Evolutionary conservation across 1,140 invertebrate genomes (phyloP).

Genomic region (Lepeophtheirus salmonis): DNA sequence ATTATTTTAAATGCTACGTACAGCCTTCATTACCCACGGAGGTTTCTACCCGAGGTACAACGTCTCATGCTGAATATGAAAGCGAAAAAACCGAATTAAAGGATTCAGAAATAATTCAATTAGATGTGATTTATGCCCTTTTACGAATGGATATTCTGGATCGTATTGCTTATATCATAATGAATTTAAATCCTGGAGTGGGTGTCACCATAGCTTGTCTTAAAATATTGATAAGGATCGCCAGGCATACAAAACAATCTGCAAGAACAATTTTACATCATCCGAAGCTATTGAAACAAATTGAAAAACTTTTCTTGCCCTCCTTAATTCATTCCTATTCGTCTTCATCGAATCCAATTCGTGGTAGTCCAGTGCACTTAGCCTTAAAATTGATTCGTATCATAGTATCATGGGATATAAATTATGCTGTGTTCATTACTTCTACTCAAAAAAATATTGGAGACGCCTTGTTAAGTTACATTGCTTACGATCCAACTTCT

Average conservation of each 20-base stretch:
- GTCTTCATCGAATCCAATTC: too few species aligned
- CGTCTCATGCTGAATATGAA: constrained; percentile 31
- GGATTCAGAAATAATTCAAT: constrained; percentile 59
- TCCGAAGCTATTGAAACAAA: constrained; percentile 19
- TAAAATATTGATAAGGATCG: constrained; percentile 28
- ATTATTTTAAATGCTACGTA: constrained; percentile 40
- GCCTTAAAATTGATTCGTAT: constrained; percentile 10
- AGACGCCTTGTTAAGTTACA: too few species aligned
- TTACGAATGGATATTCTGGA: constrained; percentile 54
- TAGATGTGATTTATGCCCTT: constrained; percentile 49
- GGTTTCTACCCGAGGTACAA: constrained; percentile 28
- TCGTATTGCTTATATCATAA: constrained; percentile 34
- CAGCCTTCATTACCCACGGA: constrained; percentile 39
- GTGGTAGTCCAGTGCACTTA: background rate
- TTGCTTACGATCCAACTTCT: too few species aligned
- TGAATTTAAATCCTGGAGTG: constrained; percentile 25
- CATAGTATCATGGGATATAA: constrained; percentile 5
- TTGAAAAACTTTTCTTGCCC: constrained; percentile 11
- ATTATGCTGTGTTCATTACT: too few species aligned
- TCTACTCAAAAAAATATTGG: too few species aligned
- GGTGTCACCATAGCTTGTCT: constrained; percentile 26
- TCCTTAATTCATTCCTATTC: too few species aligned
- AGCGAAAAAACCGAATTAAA: constrained; percentile 47
- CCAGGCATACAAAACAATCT: constrained; percentile 27
- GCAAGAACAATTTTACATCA: constrained; percentile 25